phyloP scores from a whole-genome alignment of 2,113 vertebrate genomes.

The Origma solitaria region DNA sequence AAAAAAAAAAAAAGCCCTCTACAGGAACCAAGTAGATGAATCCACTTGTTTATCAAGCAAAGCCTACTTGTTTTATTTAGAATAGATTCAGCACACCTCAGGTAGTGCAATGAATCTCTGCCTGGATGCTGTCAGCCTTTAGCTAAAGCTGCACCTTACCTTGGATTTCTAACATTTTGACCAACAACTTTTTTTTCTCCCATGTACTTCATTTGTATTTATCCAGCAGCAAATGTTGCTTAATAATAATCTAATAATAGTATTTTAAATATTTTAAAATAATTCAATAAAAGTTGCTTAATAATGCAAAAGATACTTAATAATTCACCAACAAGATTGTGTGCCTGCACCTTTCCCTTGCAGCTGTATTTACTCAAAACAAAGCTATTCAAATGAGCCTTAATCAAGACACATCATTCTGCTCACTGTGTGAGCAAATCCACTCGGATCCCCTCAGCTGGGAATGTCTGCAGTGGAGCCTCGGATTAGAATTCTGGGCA shows the following conservation, averaged over 20 bases:
- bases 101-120: background rate
- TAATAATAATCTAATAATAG: too few relatives aligned
- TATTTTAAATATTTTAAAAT: too few relatives aligned
- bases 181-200: background rate
- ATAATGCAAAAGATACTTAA: too few relatives aligned
- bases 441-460: background rate
- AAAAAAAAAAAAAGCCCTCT: background rate
- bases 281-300: too few relatives aligned
- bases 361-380: conserved; percentile 49
- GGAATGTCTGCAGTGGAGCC: background rate
- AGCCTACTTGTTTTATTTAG: conserved; percentile 52
- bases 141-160: background rate
- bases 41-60: conserved; percentile 58
- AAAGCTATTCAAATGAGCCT: conserved; percentile 9
- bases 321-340: background rate
- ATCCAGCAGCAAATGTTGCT: background rate
- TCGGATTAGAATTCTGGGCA: background rate
- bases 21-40: conserved; percentile 18
- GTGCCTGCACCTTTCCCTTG: conserved; percentile 2
- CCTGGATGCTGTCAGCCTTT: conserved; percentile 18
- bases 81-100: conserved; percentile 45
- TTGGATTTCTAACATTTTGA: background rate
- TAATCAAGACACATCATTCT: background rate
- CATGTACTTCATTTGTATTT: background rate
- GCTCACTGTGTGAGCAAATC: background rate